phyloP scores from a whole-genome alignment of 2,797 vertebrate genomes.

The Rhinogobio ventralis region DNA sequence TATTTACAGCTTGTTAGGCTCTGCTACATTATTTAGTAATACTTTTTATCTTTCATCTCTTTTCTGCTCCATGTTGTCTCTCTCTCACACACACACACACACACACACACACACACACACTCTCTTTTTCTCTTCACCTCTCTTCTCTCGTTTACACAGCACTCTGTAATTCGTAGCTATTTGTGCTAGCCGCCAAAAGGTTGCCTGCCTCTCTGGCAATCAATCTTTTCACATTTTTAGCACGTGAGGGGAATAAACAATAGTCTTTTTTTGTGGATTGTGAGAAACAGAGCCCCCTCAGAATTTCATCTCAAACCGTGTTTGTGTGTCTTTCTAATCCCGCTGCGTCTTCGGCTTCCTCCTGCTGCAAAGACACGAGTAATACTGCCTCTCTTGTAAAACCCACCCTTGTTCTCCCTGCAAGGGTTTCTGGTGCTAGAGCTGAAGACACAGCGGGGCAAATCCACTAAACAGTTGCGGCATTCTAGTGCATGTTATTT shows the following conservation, averaged over 20 bases:
- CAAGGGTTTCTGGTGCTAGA: slow-evolving; percentile 18
- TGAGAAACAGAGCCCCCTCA: slow-evolving; percentile 28
- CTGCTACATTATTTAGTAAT: neutral
- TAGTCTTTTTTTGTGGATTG: neutral
- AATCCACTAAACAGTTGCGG: slow-evolving; percentile 24
- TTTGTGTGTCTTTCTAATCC: slow-evolving; percentile 41
- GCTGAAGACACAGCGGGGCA: neutral
- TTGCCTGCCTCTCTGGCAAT: slow-evolving; percentile 43
- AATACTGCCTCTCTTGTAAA: slow-evolving; percentile 29
- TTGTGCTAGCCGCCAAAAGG: slow-evolving; percentile 44
- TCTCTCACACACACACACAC: too few relatives aligned
- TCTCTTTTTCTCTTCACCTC: slow-evolving; percentile 6
- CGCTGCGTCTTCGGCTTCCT: slow-evolving; percentile 10
- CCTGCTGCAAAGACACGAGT: slow-evolving; percentile 17
- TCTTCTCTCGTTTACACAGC: slow-evolving; percentile 47
- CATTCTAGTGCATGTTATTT: slow-evolving; percentile 3
- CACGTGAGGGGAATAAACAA: slow-evolving; percentile 42
- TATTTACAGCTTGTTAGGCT: neutral
- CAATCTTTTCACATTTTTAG: slow-evolving; percentile 49
- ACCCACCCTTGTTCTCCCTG: slow-evolving; percentile 11
- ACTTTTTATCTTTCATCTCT: slow-evolving; percentile 4
- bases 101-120: neutral
- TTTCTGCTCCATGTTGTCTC: neutral
- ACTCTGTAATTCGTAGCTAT: slow-evolving; percentile 50
- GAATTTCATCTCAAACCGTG: slow-evolving; percentile 22